Conservation (phyloP, 2,888 invertebrate genomes). For the Aphidius colemani region DNA sequence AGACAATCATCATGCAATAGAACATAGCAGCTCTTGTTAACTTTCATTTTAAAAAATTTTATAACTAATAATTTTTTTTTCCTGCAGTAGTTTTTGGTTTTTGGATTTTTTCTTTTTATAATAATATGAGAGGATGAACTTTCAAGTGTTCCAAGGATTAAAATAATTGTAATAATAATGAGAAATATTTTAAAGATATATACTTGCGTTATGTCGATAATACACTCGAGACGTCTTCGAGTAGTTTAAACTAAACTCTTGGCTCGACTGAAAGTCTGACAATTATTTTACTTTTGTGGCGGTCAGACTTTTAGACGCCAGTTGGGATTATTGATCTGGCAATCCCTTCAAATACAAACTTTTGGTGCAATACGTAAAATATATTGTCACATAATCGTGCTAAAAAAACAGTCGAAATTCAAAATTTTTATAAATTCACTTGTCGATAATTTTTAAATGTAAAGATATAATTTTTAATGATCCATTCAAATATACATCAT, state of each 20-base stretch:
- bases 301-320: slow-evolving; percentile 24
- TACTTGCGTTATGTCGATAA: slow-evolving; percentile 9
- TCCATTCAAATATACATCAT: too few relatives aligned
- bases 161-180: neutral
- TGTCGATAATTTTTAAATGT: too few relatives aligned
- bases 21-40: too few relatives aligned
- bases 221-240: slow-evolving; percentile 14
- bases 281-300: slow-evolving; percentile 9
- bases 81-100: neutral
- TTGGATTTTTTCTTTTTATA: neutral
- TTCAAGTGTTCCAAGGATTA: neutral
- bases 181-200: neutral
- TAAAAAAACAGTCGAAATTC: too few relatives aligned
- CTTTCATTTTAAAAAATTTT: too few relatives aligned
- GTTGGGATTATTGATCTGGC: slow-evolving; percentile 18
- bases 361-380: too few relatives aligned
- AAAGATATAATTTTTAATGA: too few relatives aligned
- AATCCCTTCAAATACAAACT: neutral
- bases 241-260: neutral
- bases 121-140: neutral
- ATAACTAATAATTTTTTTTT: neutral
- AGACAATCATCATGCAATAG: too few relatives aligned
- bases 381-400: too few relatives aligned
- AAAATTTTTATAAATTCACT: too few relatives aligned
- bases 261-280: slow-evolving; percentile 9